A percentile compares a stretch with the other conserved stretches of the same genome.
phyloP scores from a whole-genome alignment of 1,140 invertebrate species.

The Harlomillsia oculata region DNA sequence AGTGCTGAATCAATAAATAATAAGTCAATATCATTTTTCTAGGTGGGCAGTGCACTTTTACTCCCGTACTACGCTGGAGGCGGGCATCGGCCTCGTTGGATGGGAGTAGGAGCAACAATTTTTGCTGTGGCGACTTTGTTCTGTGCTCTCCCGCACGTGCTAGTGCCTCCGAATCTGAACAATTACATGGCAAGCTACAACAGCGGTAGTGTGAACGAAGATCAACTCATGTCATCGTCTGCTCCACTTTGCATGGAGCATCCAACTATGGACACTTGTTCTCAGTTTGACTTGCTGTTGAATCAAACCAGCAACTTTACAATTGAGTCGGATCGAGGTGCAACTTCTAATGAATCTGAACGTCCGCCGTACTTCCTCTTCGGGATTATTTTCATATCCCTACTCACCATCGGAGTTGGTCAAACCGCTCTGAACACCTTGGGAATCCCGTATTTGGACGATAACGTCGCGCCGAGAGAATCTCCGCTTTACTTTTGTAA shows the following conservation, averaged over 20 bases:
- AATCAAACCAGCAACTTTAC: background rate
- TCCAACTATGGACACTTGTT: background rate
- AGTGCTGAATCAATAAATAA: background rate
- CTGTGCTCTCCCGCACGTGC: constrained; percentile 30
- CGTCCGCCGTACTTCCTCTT: constrained; percentile 39
- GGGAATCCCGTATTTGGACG: constrained; percentile 89
- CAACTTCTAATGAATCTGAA: background rate
- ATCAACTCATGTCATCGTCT: background rate
- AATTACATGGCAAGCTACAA: background rate
- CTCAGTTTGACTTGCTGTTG: background rate
- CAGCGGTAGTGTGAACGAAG: constrained; percentile 5
- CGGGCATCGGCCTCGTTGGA: constrained; percentile 61
- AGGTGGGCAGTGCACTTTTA: constrained; percentile 60
- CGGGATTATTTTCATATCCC: constrained; percentile 73
- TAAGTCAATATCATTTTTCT: background rate
- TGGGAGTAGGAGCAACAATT: constrained; percentile 23
- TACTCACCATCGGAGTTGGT: constrained; percentile 81
- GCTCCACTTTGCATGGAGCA: background rate
- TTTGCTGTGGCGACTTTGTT: constrained; percentile 33
- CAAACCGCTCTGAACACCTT: constrained; percentile 75
- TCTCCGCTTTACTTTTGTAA: constrained; percentile 87
- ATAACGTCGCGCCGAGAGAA: constrained; percentile 82
- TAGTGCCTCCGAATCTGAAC: constrained; percentile 19
- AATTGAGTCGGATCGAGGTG: background rate
- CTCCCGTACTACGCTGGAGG: constrained; percentile 87